These are phyloP conservation scores for Macrotis lagotis DNA, from an alignment of 2,113 vertebrate species.

Conservation along the genomic window DNA sequence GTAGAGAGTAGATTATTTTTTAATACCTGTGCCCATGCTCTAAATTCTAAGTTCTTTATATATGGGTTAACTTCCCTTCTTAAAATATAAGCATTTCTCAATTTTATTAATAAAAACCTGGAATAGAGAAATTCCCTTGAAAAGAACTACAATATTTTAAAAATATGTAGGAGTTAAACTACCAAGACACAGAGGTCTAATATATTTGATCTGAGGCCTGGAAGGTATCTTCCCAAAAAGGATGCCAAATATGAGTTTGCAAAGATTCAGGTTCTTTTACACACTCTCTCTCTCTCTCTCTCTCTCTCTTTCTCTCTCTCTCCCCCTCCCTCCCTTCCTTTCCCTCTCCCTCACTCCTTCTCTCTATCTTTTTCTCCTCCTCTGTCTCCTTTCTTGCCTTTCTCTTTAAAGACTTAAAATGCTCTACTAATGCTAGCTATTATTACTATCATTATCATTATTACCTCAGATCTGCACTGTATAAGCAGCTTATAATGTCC, in stretches of 20 bases:
- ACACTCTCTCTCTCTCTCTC: too few relatives aligned
- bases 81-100: neutral
- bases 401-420: neutral
- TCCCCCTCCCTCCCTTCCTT: neutral
- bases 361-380: too few relatives aligned
- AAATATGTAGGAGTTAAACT: neutral
- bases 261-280: neutral
- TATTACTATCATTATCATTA: neutral
- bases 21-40: neutral
- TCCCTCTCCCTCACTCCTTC: neutral
- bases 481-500: neutral
- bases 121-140: neutral
- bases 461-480: neutral
- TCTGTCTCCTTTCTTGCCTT: neutral
- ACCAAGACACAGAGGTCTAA: neutral
- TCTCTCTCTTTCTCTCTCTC: too few relatives aligned
- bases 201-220: neutral
- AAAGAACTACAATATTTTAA: neutral
- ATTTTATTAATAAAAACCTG: neutral
- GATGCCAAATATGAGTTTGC: neutral
- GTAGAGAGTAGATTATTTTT: neutral
- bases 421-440: neutral
- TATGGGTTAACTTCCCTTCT: neutral
- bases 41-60: neutral
- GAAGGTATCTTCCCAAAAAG: neutral